Base-by-base conservation (phyloP, 2,113 vertebrate genomes). In the Esox niger region DNA sequence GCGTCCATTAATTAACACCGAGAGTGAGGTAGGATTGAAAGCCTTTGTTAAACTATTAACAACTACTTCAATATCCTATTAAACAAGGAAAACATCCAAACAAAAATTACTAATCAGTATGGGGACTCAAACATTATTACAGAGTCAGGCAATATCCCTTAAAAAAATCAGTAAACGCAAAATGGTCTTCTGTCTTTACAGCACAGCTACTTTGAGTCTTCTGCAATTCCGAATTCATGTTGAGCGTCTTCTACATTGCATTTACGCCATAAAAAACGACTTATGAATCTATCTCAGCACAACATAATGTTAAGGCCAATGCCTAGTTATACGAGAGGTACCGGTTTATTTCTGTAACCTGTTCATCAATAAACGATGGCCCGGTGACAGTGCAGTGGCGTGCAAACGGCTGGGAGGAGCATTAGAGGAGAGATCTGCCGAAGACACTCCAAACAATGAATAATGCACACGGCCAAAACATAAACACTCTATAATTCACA, bases 401-500 rank as follows among this genome's bases (percentile, higher is more conserved):
- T 52, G 47, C 47, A n/a, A 52, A 21, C 25, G 2, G 49, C 17
- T 7, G 20, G 56, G 56, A 59, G 27, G n/a, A 13, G 59, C 10
- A 9, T 10, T 3, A 33, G 31, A n/a, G 21, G 15, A 30, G 31
- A 11, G n/a, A 61, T 21, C 30, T 61, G 31, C 7, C 4, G 59
- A 35, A 61, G n/a, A 33, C 58, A 17, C 30, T 35, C 20, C 6
- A 23, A 20, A 2, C 17, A 10, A 33, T 61, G 20, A 61, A 61
- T 61, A 11, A 61, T 61, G 17, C n/a, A 61, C n/a, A 13, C 27
- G n/a, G n/a, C 31, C 31, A 25, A 25, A 61, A 61, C 59, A 61
- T 61, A 31, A 61, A n/a, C 32, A 61, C 59, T 61, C 21, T 35
- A 61, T 61, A 33, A 61, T 61, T 61, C 30, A 61, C 59, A 15